Evolutionary conservation across 1,140 invertebrate species (phyloP).

Genomic region (Ceratina australensis): DNA sequence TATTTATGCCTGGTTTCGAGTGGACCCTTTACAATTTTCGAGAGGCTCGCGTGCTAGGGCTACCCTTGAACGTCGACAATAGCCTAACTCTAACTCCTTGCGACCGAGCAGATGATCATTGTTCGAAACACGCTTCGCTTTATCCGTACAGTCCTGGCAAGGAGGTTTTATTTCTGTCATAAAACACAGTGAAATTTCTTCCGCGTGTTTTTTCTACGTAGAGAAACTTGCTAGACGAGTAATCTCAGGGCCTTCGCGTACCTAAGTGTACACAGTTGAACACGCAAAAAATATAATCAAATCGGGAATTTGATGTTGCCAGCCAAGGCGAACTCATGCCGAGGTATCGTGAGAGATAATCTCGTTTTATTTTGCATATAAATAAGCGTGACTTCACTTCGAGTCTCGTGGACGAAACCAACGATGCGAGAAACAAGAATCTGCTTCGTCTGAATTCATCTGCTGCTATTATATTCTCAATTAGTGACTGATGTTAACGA

Average conservation of each 20-base stretch:
- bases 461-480: neutral
- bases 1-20: neutral
- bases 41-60: neutral
- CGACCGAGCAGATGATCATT: no score
- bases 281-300: neutral
- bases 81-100: neutral
- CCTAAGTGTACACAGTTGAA: no score
- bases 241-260: no score
- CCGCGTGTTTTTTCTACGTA: neutral
- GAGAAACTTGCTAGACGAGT: neutral
- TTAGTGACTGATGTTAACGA: no score
- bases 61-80: neutral
- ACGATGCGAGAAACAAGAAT: neutral
- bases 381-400: constrained; percentile 42
- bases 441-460: no score
- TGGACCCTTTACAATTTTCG: neutral
- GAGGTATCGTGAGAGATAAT: neutral
- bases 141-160: no score
- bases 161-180: no score
- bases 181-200: neutral
- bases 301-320: neutral
- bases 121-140: neutral
- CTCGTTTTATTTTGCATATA: constrained; percentile 34
- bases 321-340: neutral
- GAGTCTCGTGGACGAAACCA: neutral